phyloP scores from a whole-genome alignment of 2,113 vertebrate species.

The Aplodontia rufa region DNA sequence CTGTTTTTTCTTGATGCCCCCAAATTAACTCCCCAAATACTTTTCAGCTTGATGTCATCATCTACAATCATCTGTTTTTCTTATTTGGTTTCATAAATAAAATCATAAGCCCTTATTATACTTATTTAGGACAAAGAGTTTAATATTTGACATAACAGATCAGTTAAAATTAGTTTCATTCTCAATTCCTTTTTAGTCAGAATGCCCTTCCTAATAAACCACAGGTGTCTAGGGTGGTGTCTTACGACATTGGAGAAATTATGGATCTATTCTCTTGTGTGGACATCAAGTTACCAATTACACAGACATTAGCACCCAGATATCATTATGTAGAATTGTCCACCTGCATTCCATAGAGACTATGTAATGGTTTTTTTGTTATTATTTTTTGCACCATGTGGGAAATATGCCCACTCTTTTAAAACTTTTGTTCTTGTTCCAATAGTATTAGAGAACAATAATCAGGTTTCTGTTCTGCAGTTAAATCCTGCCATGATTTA shows the following conservation, averaged over 20 bases:
- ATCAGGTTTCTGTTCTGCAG: not conserved
- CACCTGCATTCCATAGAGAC: not conserved
- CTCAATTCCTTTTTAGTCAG: not conserved
- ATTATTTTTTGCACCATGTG: not conserved
- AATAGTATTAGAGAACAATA: not conserved
- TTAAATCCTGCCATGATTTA: not conserved
- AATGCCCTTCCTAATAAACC: not conserved
- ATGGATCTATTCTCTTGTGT: not conserved
- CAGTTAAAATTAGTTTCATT: not conserved
- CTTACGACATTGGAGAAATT: not conserved
- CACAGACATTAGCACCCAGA: not conserved
- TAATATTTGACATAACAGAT: not conserved
- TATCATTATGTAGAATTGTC: not conserved
- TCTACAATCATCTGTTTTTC: not conserved
- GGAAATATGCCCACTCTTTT: not conserved
- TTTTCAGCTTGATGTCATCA: not conserved
- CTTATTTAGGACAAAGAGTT: not conserved
- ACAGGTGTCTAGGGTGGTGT: not conserved
- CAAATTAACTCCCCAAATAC: not conserved
- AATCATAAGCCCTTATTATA: not conserved
- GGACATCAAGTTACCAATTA: not conserved
- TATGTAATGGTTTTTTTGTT: not conserved
- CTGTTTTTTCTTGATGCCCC: not conserved
- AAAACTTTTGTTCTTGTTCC: not conserved
- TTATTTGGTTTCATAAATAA: not conserved